A percentile compares a stretch with the other conserved stretches of the same genome.
Evolutionary conservation across 92 coral and sea anemone genomes (phyloP).

Genomic region (Galaxea fascicularis): DNA sequence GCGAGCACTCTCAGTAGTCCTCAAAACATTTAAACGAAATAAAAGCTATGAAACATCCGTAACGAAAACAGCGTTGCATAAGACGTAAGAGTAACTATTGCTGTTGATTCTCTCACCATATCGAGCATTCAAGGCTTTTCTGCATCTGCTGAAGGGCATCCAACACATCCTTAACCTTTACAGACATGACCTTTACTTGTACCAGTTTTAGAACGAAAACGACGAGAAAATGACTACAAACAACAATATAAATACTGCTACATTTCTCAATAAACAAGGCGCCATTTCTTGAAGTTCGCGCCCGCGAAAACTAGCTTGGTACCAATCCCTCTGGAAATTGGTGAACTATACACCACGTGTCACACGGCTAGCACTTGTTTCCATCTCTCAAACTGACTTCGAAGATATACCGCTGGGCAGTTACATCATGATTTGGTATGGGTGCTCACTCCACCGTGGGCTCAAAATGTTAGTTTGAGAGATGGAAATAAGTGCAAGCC

Average conservation of each 20-base stretch:
- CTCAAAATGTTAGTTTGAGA: too few relatives aligned
- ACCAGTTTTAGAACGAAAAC: neutral
- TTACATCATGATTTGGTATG: too few relatives aligned
- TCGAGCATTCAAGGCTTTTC: constrained; percentile 92
- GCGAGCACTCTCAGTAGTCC: too few relatives aligned
- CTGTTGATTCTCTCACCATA: constrained; percentile 72
- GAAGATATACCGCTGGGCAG: too few relatives aligned
- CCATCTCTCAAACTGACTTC: too few relatives aligned
- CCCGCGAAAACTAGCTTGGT: constrained; percentile 16
- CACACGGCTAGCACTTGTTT: too few relatives aligned
- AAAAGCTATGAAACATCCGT: neutral
- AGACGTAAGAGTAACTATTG: neutral
- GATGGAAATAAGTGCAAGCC: too few relatives aligned
- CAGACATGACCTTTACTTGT: constrained; percentile 57
- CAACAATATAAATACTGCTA: neutral
- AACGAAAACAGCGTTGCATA: neutral
- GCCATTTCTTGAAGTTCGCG: constrained; percentile 58
- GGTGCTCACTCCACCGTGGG: too few relatives aligned
- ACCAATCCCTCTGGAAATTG: constrained; percentile 13
- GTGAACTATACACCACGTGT: neutral
- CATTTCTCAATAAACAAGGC: neutral
- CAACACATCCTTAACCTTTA: constrained; percentile 63
- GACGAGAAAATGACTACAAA: neutral
- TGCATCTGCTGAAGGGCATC: constrained; percentile 84
- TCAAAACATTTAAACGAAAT: neutral